Base-by-base conservation (phyloP, 35 echinoderm and acorn worm species). In the Anneissia japonica region DNA sequence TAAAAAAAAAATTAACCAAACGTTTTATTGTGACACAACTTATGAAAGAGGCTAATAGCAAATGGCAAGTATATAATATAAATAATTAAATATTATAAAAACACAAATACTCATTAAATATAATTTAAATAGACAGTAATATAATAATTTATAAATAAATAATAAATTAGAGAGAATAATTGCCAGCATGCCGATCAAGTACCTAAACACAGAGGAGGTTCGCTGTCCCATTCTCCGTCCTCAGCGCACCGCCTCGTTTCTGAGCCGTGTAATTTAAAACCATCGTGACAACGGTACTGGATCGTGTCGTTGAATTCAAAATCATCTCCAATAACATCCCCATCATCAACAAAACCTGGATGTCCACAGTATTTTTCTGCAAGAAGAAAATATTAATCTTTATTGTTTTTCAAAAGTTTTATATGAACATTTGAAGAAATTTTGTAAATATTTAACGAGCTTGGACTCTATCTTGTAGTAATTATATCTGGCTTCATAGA, bases 281-380 rank as follows among this genome's bases (percentile, higher is more conserved):
- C 84, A 16, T 74, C 77, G 72, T 86, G 5, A 72, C 92, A 93
- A 37, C 35, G 28, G 26, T 89, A 90, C 29, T 13, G 46, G 30
- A 93, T 78, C 19, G 72, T 35, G 21, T 89, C 87, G 28, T 83
- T 87, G 72, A 75, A 89, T 32, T 81, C 35, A 73, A 81, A 90
- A 17, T 55, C 86, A 26, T 46, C 73, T 10, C 87, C 92, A 46
- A 85, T n/a, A 0, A 89, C 39, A 19, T 74, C 29, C 17, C 92
- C 92, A 77, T 93, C 79, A 5, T 79, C 75, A 0, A 93, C 34
- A 21, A 29, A 36, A 31, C 83, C 87, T 12, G 92, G 92, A 84
- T 75, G 74, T n/a, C 92, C 78, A 86, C 92, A 93, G 11, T 29
- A 40, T 72, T 85, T 88, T 77, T 78, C 92, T 93, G 55, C 36